phyloP scores from a whole-genome alignment of 2,888 invertebrate species.

The Platycheirus rosarum region DNA sequence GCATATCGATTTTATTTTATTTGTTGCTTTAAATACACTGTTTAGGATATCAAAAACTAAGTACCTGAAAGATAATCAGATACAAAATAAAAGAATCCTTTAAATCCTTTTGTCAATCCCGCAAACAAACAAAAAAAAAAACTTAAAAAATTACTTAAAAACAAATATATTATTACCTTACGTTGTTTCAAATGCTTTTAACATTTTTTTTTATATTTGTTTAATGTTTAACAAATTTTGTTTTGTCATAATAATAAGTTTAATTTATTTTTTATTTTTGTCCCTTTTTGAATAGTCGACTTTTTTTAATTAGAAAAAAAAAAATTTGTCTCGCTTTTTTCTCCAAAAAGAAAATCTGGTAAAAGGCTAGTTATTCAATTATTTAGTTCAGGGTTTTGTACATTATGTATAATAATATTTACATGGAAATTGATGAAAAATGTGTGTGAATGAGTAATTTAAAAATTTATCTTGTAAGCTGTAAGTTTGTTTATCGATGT shows the following conservation, averaged over 20 bases:
- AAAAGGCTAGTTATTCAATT: slow-evolving; percentile 56
- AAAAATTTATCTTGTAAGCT: slow-evolving; percentile 41
- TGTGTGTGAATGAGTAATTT: slow-evolving; percentile 70
- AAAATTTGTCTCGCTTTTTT: slow-evolving; percentile 60
- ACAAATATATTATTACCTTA: slow-evolving; percentile 64
- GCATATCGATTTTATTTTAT: slow-evolving; percentile 53
- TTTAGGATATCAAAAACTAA: slow-evolving; percentile 27
- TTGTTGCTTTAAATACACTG: slow-evolving; percentile 37
- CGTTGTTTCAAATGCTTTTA: slow-evolving; percentile 73
- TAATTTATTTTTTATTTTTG: slow-evolving; percentile 15
- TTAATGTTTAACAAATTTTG: slow-evolving; percentile 28
- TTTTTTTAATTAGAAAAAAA: slow-evolving; percentile 56
- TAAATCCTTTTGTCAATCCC: too few relatives aligned
- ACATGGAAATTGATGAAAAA: slow-evolving; percentile 32
- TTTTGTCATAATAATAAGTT: slow-evolving; percentile 2
- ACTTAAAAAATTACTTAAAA: slow-evolving; percentile 31
- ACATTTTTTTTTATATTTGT: slow-evolving; percentile 37
- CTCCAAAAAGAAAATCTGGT: slow-evolving; percentile 59
- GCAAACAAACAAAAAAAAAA: slow-evolving; percentile 22
- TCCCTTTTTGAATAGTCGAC: slow-evolving; percentile 50
- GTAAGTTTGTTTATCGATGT: slow-evolving; percentile 56
- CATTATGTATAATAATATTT: slow-evolving; percentile 9
- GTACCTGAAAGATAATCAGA: slow-evolving; percentile 23
- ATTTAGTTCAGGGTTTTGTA: slow-evolving; percentile 50
- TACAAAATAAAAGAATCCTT: slow-evolving; percentile 39